Conservation (phyloP, 2,888 invertebrate species). For the Pomacea canaliculata region DNA sequence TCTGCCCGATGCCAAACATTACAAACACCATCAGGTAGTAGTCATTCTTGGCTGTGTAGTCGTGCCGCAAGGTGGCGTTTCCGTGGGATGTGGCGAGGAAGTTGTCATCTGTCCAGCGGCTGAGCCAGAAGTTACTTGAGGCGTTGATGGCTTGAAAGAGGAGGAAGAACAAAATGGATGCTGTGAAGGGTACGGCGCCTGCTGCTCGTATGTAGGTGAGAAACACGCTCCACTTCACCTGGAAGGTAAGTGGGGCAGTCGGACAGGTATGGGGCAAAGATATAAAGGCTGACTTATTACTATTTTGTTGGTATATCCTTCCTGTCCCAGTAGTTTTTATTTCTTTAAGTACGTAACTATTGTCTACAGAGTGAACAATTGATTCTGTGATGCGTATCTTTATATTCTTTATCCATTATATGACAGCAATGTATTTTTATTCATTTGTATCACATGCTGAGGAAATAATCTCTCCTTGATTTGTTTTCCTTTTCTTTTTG, state of each 20-base stretch:
- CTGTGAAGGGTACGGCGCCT: conserved; percentile 21
- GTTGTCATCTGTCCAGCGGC: conserved; percentile 36
- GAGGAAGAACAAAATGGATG: conserved; percentile 31
- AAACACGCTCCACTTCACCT: conserved; percentile 65
- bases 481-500: too few relatives aligned
- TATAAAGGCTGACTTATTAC: too few relatives aligned
- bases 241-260: background rate
- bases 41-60: conserved; percentile 44
- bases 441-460: too few relatives aligned
- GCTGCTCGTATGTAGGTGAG: conserved; percentile 59
- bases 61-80: background rate
- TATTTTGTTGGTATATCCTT: too few relatives aligned
- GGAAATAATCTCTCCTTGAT: too few relatives aligned
- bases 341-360: too few relatives aligned
- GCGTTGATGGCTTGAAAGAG: conserved; percentile 35
- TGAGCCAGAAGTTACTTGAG: conserved; percentile 35
- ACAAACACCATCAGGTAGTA: conserved; percentile 54
- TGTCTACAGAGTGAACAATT: too few relatives aligned
- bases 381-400: too few relatives aligned
- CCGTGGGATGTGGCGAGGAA: conserved; percentile 35
- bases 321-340: too few relatives aligned
- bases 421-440: too few relatives aligned
- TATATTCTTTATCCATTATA: too few relatives aligned
- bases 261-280: background rate
- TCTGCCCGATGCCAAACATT: conserved; percentile 29